Base-by-base conservation (phyloP, 1,140 invertebrate species). In the Hirudo medicinalis region DNA sequence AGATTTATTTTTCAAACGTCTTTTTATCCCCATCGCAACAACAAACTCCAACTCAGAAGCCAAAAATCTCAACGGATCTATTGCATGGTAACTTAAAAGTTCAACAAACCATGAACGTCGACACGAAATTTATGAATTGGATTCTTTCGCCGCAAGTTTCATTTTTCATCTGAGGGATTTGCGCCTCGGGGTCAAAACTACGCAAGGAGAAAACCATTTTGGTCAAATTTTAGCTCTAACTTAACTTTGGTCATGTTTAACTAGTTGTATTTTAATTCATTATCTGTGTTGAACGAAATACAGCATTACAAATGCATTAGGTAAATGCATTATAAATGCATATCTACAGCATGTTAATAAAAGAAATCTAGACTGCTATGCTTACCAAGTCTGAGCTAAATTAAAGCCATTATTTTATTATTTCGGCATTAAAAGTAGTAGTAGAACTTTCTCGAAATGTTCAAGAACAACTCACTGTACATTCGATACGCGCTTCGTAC, bases 51-150 rank as follows among this genome's bases (percentile, higher is more conserved):
- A 60, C 4, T 8, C 27, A 60, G 27, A 60, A 22, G n/a, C n/a
- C n/a, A 32, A 19, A 63, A 63, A 63, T 63, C 11, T 63, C 22
- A n/a, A 57, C 27, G 15, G 27, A 60, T n/a, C 15, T 6, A 60
- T 40, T 49, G 43, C 15, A 1, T 17, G 43, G 43, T 49, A 49
- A 17, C 43, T 5, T 15, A 49, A 17, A 49, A 49, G 9, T 49
- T 49, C 43, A 49, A 49, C 43, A 49, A 49, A 49, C 57, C 57
- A 63, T 63, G 57, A 63, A 63, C 20, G 22, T 32, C 13, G 57
- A 63, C 57, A 63, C 57, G 57, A 63, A 63, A 32, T 63, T 63
- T 63, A 63, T 32, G 57, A 63, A 63, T 22, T 63, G 22, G 15
- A 63, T 32, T 63, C 57, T 63, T 63, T 63, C 57, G 29, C 29